These are phyloP conservation scores for Tetrapedia diversipes DNA, from an alignment of 2,888 invertebrate species.

Conservation along the genomic window DNA sequence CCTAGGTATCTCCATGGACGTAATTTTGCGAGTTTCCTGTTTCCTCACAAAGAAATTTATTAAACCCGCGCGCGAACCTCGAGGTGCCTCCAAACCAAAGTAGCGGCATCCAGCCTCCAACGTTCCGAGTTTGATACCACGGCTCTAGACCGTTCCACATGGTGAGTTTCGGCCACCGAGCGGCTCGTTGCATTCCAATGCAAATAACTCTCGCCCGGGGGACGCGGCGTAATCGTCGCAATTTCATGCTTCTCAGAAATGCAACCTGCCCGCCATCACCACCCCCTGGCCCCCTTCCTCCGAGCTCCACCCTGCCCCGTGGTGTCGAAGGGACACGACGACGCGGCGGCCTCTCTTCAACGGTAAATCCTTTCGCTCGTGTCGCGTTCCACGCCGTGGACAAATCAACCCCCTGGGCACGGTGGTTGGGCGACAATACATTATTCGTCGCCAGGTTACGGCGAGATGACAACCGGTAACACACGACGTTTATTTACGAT, in stretches of 20 bases:
- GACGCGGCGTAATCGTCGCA: constrained; percentile 79
- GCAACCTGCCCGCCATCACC: constrained; percentile 64
- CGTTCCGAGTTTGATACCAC: too few species aligned
- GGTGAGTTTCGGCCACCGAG: constrained; percentile 78
- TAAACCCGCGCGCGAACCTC: too few species aligned
- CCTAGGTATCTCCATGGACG: too few species aligned
- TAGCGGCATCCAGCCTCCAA: too few species aligned
- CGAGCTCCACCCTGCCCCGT: not conserved
- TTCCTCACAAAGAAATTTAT: too few species aligned
- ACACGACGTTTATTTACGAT: constrained; percentile 30
- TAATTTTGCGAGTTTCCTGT: too few species aligned
- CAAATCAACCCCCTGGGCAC: constrained; percentile 30
- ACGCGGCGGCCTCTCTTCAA: not conserved
- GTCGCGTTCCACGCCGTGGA: not conserved
- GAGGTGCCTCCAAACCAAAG: too few species aligned
- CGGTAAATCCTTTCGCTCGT: not conserved
- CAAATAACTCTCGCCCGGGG: constrained; percentile 79
- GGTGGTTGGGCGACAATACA: not conserved
- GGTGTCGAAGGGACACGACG: not conserved
- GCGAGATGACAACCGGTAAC: constrained; percentile 39
- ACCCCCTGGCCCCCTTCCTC: not conserved
- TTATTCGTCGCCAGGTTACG: constrained; percentile 1
- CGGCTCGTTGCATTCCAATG: constrained; percentile 80
- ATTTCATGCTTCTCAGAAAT: constrained; percentile 82
- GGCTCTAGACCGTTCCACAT: constrained; percentile 74